Conservation (phyloP, 1,140 invertebrate species). For the Rhyacophila brunnea region DNA sequence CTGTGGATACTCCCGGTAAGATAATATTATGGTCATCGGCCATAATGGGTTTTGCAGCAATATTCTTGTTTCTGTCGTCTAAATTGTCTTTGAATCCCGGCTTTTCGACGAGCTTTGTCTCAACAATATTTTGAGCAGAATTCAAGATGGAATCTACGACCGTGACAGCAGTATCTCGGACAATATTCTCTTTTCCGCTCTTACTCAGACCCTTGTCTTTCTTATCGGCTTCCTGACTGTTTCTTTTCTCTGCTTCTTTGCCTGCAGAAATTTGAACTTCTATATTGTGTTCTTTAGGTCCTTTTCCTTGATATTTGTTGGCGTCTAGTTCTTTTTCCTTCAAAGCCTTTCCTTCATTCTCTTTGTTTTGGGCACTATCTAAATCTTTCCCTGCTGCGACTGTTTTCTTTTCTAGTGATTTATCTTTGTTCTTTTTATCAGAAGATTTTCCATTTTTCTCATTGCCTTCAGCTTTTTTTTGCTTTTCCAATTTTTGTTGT, state of each 20-base stretch:
- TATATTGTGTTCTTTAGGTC: not conserved
- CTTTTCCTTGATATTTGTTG: not conserved
- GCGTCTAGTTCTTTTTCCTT: too few species aligned
- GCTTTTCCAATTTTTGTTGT: conserved; percentile 1
- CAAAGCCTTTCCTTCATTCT: too few species aligned
- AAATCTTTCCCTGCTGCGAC: not conserved
- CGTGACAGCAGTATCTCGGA: conserved; percentile 29
- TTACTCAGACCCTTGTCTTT: not conserved
- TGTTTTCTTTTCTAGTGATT: not conserved
- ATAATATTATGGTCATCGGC: too few species aligned
- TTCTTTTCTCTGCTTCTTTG: not conserved
- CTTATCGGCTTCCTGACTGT: conserved; percentile 1
- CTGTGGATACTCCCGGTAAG: too few species aligned
- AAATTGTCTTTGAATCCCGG: conserved; percentile 20
- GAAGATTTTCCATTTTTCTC: conserved; percentile 4
- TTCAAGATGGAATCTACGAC: conserved; percentile 32
- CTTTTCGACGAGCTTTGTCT: conserved; percentile 20
- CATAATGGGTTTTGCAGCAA: not conserved
- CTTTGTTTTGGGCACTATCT: too few species aligned
- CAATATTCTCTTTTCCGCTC: conserved; percentile 14
- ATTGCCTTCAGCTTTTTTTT: not conserved
- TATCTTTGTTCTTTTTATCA: conserved; percentile 4
- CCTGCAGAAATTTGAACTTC: too few species aligned
- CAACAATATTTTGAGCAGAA: conserved; percentile 33
- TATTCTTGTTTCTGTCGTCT: conserved; percentile 4